A percentile compares a stretch with the other conserved stretches of the same genome.
These are phyloP conservation scores for Emmelina monodactyla DNA, from an alignment of 2,888 invertebrate species.

Conservation along the genomic window DNA sequence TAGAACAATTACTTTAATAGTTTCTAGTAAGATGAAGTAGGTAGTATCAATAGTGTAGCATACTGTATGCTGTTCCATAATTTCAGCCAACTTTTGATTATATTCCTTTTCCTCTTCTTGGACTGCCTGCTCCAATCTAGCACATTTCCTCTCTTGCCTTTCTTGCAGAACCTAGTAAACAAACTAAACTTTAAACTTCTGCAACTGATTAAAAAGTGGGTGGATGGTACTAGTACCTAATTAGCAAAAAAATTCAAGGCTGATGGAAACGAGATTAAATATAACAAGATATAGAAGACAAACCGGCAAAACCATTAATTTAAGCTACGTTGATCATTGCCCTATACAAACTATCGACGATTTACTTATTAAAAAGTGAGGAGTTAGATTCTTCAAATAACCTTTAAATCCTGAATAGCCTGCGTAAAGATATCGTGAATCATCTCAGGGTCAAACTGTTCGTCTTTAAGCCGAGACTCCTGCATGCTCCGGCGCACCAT, in stretches of 20 bases:
- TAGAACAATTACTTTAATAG: constrained; percentile 2
- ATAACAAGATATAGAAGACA: too few species aligned
- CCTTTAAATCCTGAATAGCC: constrained; percentile 82
- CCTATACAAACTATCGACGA: too few species aligned
- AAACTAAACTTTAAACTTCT: constrained; percentile 3
- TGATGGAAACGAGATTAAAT: too few species aligned
- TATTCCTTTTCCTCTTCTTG: constrained; percentile 88
- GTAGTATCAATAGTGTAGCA: constrained; percentile 15
- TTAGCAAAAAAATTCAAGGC: neutral
- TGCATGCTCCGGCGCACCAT: constrained; percentile 93
- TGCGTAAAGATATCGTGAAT: constrained; percentile 92
- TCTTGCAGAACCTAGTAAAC: constrained; percentile 74
- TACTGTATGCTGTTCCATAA: constrained; percentile 88
- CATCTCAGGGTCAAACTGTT: constrained; percentile 81
- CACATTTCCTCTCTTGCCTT: constrained; percentile 85
- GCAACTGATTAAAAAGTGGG: constrained; percentile 1
- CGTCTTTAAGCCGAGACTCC: constrained; percentile 71
- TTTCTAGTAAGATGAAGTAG: neutral
- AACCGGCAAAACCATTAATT: too few species aligned
- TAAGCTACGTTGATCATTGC: too few species aligned
- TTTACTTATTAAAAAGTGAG: too few species aligned
- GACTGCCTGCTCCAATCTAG: constrained; percentile 79
- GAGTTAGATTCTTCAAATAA: too few species aligned
- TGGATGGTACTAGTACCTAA: neutral
- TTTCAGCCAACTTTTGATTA: constrained; percentile 78